A percentile compares a stretch with the other conserved stretches of the same genome.
These are phyloP conservation scores for Forbesichthys papilliferus DNA, from an alignment of 2,113 vertebrate species.

Conservation along the genomic window DNA sequence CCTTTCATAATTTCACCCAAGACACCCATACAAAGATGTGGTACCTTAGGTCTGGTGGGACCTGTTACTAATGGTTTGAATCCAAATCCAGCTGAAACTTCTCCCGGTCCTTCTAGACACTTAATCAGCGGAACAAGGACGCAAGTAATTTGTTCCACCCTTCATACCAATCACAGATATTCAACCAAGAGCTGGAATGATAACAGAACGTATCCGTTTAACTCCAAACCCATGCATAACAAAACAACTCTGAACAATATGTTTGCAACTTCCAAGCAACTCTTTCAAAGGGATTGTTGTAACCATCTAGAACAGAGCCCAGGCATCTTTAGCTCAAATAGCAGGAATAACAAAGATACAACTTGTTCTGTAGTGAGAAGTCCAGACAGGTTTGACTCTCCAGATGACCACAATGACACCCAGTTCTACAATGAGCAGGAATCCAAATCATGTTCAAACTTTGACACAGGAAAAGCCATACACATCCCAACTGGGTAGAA, in stretches of 20 bases:
- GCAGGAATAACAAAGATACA: not conserved
- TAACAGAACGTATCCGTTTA: conserved; percentile 22
- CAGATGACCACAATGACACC: not conserved
- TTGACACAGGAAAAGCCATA: conserved; percentile 8
- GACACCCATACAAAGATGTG: not conserved
- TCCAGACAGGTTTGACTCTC: not conserved
- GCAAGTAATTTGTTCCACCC: not conserved
- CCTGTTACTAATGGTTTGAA: conserved; percentile 39
- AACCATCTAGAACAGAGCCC: too few relatives aligned
- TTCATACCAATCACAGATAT: not conserved
- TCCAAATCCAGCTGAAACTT: conserved; percentile 10
- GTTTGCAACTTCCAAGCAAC: conserved; percentile 1
- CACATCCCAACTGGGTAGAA: conserved; percentile 29
- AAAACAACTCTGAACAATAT: not conserved
- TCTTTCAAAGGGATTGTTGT: too few relatives aligned
- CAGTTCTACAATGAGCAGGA: not conserved
- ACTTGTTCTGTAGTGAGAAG: not conserved
- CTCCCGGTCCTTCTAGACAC: not conserved
- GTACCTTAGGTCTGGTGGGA: conserved; percentile 5
- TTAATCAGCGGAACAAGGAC: not conserved
- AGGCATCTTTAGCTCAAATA: not conserved
- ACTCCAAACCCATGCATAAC: conserved; percentile 32
- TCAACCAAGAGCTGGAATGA: not conserved
- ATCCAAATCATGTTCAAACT: not conserved
- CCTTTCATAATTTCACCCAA: not conserved